Conservation (phyloP, 2,113 vertebrate species). For the Riparia riparia region DNA sequence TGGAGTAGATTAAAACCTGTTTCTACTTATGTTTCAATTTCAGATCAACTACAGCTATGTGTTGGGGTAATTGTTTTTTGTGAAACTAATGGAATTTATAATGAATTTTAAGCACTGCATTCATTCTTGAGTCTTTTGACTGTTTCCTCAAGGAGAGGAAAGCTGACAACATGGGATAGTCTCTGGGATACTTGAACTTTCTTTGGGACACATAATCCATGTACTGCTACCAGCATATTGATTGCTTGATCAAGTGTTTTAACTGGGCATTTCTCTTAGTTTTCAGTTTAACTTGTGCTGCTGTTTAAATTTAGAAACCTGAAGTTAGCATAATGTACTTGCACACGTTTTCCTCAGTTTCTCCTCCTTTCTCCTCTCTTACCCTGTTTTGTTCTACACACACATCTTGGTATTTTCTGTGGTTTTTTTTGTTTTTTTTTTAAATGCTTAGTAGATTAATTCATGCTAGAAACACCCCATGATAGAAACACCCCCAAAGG, state of each 20-base stretch:
- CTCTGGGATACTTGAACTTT: neutral
- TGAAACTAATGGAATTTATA: neutral
- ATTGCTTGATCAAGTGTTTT: neutral
- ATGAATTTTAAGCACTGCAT: neutral
- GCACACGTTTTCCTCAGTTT: neutral
- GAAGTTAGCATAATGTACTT: neutral
- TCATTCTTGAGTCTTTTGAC: neutral
- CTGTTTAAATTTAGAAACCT: neutral
- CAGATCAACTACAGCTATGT: neutral
- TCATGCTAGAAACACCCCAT: neutral
- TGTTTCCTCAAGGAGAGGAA: neutral
- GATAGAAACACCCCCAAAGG: neutral
- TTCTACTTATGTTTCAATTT: neutral
- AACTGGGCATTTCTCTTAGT: neutral
- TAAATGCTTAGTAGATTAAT: neutral
- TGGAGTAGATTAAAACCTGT: neutral
- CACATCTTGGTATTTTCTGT: rapidly evolving
- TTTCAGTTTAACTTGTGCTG: neutral
- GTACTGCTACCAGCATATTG: neutral
- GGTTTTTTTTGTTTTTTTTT: too few species aligned
- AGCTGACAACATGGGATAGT: neutral
- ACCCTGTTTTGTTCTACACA: neutral
- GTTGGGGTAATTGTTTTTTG: rapidly evolving
- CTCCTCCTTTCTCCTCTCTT: neutral
- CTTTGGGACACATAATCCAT: neutral